phyloP scores from a whole-genome alignment of 1,140 invertebrate genomes.

The Palaemon carinicauda region DNA sequence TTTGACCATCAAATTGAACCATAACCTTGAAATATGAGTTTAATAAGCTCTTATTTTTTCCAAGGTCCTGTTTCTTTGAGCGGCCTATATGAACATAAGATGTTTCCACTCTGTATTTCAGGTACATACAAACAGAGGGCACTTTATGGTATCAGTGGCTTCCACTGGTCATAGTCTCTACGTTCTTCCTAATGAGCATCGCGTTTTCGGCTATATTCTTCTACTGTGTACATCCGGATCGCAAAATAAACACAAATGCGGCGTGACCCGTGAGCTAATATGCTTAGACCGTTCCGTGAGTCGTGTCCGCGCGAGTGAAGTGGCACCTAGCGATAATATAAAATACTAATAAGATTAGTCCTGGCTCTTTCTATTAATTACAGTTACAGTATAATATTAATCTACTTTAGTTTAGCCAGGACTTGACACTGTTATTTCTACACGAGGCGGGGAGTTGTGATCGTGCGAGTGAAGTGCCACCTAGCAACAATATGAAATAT shows the following conservation, averaged over 20 bases:
- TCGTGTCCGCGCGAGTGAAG: neutral
- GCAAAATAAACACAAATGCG: neutral
- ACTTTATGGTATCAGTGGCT: slow-evolving; percentile 21
- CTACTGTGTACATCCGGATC: slow-evolving; percentile 1
- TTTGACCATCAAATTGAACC: no score
- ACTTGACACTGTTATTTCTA: no score
- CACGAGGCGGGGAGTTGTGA: no score
- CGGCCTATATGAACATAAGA: neutral
- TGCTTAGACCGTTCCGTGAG: no score
- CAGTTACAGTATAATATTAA: no score
- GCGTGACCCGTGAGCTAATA: no score
- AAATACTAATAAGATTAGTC: no score
- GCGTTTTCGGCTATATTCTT: neutral
- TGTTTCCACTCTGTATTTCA: neutral
- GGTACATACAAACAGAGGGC: slow-evolving; percentile 12
- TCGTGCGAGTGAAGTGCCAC: no score
- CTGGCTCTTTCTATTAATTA: no score
- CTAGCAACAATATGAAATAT: no score
- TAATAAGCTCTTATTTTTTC: no score
- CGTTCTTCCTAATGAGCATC: neutral
- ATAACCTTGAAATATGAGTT: neutral
- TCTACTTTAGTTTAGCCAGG: no score
- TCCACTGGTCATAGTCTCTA: neutral
- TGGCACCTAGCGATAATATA: neutral
- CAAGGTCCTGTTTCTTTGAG: neutral